Evolutionary conservation across 2,113 vertebrate species (phyloP).

Genomic region (Peromyscus maniculatus): DNA sequence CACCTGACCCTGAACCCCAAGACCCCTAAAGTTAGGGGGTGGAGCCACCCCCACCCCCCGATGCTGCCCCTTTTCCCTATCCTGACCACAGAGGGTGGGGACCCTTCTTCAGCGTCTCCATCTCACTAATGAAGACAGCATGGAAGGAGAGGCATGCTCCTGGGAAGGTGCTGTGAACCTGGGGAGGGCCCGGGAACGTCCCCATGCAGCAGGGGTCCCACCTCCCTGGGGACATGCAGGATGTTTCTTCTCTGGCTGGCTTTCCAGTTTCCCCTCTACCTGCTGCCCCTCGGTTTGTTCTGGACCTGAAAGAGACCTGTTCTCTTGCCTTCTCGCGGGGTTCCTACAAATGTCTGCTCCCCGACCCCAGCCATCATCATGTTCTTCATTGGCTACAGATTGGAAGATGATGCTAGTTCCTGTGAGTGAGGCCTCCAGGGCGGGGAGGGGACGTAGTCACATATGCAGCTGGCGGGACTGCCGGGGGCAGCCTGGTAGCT

Average conservation of each 20-base stretch:
- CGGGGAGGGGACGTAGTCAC: too few species aligned
- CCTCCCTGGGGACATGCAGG: not conserved
- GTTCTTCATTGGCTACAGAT: not conserved
- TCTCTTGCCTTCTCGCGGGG: not conserved
- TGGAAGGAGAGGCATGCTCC: not conserved
- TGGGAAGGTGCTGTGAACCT: not conserved
- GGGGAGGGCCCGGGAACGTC: too few species aligned
- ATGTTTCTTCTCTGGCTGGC: not conserved
- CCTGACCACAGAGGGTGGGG: not conserved
- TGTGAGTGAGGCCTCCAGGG: not conserved
- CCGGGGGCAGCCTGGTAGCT: not conserved
- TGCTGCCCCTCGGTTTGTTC: not conserved
- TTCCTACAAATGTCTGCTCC: not conserved
- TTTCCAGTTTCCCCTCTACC: not conserved
- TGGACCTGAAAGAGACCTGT: not conserved
- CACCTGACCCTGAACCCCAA: not conserved
- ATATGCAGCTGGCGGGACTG: fast-evolving
- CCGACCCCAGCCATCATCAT: fast-evolving
- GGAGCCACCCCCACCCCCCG: not conserved
- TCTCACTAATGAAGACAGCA: not conserved
- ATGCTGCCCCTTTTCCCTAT: not conserved
- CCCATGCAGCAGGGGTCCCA: not conserved
- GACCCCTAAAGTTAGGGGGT: not conserved
- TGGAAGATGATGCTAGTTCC: not conserved
- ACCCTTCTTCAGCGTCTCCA: fast-evolving